Evolutionary conservation across 2,888 invertebrate species (phyloP), one percentile per base, ranked within the genome.

Genomic region (Agrilus biguttatus): DNA sequence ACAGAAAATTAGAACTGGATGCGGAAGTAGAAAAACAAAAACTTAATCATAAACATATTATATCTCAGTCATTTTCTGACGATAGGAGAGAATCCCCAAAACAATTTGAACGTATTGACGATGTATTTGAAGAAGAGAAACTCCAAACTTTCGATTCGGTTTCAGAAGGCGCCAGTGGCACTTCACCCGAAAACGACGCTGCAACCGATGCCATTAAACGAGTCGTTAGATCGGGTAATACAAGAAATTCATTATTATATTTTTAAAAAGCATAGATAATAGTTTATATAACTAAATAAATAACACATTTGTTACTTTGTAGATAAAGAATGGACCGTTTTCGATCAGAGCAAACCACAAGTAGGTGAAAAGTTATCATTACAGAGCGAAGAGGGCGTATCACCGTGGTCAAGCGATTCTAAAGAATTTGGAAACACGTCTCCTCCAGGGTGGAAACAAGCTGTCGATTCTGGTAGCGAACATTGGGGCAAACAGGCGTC

Each of bases 351-450:
- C 1, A 60, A 57, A 44, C 14, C 55, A 36, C 45, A 48, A 5
- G 40, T 45, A 5, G 62, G 59, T 49, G 65, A 66, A 37, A 62
- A 61, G 42, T 56, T 55, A 41, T 47, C 57, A 1, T 51, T 54
- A 1, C 65, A 65, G 48, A 67, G 66, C 46, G 68, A 68, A 49
- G 67, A 68, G 46, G 72, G 74, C 1, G 79, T 78, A 3, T 83
- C 84, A 1, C 83, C 80, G 0, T 84, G 83, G 74, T 86, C 86
- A 1, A 83, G 83, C 1, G 86, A 86, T 66, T 82, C 81, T 1
- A 77, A 77, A 41, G 78, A 80, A 48, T 71, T 72, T 41, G 66
- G 66, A 13, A 66, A 67, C 39, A 68, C 68, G 28, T 62, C 65
- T 4, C 58, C 67, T 1, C 57, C 65, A 2, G 72, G 73, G 12